A percentile compares a stretch with the other conserved stretches of the same genome.
These are phyloP conservation scores for Drosophila pseudoananassae DNA, from an alignment of 1,140 invertebrate genomes.

Conservation along the genomic window DNA sequence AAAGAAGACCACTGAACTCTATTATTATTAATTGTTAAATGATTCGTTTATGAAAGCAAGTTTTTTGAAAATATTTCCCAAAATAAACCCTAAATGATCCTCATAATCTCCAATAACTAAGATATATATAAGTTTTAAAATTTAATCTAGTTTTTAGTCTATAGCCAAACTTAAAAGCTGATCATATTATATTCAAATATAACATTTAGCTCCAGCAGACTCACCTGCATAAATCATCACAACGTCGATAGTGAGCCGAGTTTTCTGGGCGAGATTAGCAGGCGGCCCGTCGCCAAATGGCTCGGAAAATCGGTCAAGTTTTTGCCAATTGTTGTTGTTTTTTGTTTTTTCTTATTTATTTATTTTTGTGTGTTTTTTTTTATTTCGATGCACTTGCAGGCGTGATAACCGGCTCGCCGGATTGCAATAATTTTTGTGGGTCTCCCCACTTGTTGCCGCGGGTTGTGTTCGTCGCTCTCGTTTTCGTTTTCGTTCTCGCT, in stretches of 20 bases:
- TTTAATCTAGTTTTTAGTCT: not conserved
- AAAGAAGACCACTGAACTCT: no score
- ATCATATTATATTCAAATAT: slow-evolving; percentile 10
- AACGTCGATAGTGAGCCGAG: slow-evolving; percentile 39
- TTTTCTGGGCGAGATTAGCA: slow-evolving; percentile 70
- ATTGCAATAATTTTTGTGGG: slow-evolving; percentile 38
- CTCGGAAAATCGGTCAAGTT: slow-evolving; percentile 74
- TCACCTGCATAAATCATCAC: slow-evolving; percentile 78
- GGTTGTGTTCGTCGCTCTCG: slow-evolving; percentile 27
- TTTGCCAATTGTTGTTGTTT: slow-evolving; percentile 30
- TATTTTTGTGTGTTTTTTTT: slow-evolving; percentile 4
- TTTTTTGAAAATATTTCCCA: no score
- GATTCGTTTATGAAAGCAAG: no score
- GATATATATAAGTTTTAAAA: no score
- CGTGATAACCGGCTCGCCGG: slow-evolving; percentile 60
- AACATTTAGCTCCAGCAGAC: slow-evolving; percentile 46
- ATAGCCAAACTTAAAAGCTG: not conserved
- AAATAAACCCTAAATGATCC: no score
- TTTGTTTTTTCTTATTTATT: slow-evolving; percentile 1
- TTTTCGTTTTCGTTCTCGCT: slow-evolving; percentile 12
- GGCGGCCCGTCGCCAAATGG: slow-evolving; percentile 48
- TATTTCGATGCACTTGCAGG: slow-evolving; percentile 56
- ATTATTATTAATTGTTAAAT: no score
- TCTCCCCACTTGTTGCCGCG: slow-evolving; percentile 37
- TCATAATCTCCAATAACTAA: no score